A percentile compares a stretch with the other conserved stretches of the same genome.
Conservation (phyloP, 2,113 vertebrate genomes). For the Eptesicus fuscus region DNA sequence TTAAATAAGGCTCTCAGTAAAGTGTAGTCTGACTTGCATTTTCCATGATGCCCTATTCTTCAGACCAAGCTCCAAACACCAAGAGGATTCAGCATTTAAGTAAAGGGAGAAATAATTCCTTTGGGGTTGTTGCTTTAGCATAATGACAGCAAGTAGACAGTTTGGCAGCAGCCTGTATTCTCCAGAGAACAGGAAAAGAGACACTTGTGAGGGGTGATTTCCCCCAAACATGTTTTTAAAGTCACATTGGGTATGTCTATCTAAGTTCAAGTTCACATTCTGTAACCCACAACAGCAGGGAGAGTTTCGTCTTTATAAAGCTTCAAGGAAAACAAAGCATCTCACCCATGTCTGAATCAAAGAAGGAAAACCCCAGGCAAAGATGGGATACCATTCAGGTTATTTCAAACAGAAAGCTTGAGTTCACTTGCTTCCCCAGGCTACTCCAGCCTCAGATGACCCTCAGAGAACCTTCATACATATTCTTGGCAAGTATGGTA, state of each 20-base stretch:
- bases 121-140: slow-evolving; percentile 72
- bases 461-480: slow-evolving; percentile 14
- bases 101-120: slow-evolving; percentile 71
- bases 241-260: neutral
- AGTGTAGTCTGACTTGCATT: slow-evolving; percentile 9
- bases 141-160: slow-evolving; percentile 60
- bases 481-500: neutral
- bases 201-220: slow-evolving; percentile 16
- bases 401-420: neutral
- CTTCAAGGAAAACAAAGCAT: slow-evolving; percentile 1
- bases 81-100: slow-evolving; percentile 50
- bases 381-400: neutral
- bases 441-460: neutral
- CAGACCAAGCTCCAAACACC: slow-evolving; percentile 59
- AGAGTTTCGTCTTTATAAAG: slow-evolving; percentile 21
- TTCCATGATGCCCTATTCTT: slow-evolving; percentile 60
- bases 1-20: slow-evolving; percentile 60
- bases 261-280: slow-evolving; percentile 44
- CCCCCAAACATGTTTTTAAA: slow-evolving; percentile 29
- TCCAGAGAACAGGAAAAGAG: slow-evolving; percentile 34
- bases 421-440: neutral
- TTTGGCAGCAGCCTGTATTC: slow-evolving; percentile 39
- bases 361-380: neutral
- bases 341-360: neutral
- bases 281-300: neutral